These are phyloP conservation scores for Girardinus metallicus DNA, from an alignment of 2,797 vertebrate species.

Conservation along the genomic window DNA sequence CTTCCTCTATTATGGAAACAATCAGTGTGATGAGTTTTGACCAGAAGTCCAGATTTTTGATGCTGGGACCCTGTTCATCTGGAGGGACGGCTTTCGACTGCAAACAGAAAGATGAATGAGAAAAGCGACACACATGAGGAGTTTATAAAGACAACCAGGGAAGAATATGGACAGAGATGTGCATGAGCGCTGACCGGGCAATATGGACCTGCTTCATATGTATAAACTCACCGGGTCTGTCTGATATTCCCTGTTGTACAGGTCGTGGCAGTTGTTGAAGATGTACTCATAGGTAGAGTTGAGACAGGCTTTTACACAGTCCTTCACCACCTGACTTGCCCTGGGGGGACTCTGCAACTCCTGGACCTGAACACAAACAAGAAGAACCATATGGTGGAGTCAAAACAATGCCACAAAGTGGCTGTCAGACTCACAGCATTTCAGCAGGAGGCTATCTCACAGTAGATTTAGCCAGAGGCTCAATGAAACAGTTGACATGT, in stretches of 20 bases:
- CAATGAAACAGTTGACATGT: slow-evolving; percentile 27
- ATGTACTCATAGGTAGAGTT: slow-evolving; percentile 98
- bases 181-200: background rate
- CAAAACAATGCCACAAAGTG: slow-evolving; percentile 21
- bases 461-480: slow-evolving; percentile 30
- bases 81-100: slow-evolving; percentile 93
- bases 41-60: slow-evolving; percentile 97
- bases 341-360: slow-evolving; percentile 95
- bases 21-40: slow-evolving; percentile 98
- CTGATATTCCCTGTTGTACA: slow-evolving; percentile 95
- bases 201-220: background rate
- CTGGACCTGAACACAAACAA: slow-evolving; percentile 86
- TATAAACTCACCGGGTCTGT: slow-evolving; percentile 85
- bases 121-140: background rate
- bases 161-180: background rate
- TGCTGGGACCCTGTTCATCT: slow-evolving; percentile 95
- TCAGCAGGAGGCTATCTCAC: slow-evolving; percentile 22
- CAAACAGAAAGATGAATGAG: slow-evolving; percentile 15
- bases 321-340: slow-evolving; percentile 95
- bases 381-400: slow-evolving; percentile 34
- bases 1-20: slow-evolving; percentile 97
- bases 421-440: slow-evolving; percentile 2
- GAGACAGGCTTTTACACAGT: slow-evolving; percentile 96
- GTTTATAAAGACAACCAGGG: background rate
- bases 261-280: slow-evolving; percentile 97